A percentile compares a stretch with the other conserved stretches of the same genome.
Conservation (phyloP, 2,888 invertebrate genomes). For the Plemyria rubiginata region DNA sequence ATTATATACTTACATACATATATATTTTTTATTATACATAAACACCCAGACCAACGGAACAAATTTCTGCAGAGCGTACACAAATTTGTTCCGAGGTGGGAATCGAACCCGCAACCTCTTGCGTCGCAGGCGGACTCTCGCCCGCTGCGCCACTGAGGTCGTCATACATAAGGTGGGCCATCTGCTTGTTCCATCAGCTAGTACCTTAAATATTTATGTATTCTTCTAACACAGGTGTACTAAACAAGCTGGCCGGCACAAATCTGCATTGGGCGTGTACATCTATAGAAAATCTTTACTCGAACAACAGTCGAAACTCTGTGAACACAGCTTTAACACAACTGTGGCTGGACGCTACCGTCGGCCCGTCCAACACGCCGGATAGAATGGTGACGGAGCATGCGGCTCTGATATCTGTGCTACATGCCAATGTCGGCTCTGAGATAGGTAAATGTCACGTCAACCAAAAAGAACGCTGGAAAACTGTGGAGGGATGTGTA, state of each 20-base stretch:
- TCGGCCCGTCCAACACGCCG: conserved; percentile 86
- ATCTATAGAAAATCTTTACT: conserved; percentile 92
- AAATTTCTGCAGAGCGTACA: too few relatives aligned
- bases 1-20: too few relatives aligned
- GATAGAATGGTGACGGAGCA: conserved; percentile 93
- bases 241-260: conserved; percentile 94
- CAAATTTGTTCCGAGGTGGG: too few relatives aligned
- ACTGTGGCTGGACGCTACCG: conserved; percentile 89
- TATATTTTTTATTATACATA: too few relatives aligned
- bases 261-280: conserved; percentile 94
- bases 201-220: neutral
- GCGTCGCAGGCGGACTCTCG: too few relatives aligned
- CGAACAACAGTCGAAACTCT: conserved; percentile 91
- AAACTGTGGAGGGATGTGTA: too few relatives aligned
- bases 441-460: conserved; percentile 94
- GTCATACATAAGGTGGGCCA: too few relatives aligned
- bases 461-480: too few relatives aligned
- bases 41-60: too few relatives aligned
- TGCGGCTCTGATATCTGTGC: conserved; percentile 90
- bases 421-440: conserved; percentile 95
- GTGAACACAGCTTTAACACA: conserved; percentile 91
- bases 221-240: conserved; percentile 80
- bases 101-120: too few relatives aligned
- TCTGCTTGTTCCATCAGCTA: too few relatives aligned
- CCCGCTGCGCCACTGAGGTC: too few relatives aligned